Percentiles rank a stretch among this genome's conserved stretches.
Conservation (phyloP, 2,797 vertebrate genomes). For the Anguilla anguilla region DNA sequence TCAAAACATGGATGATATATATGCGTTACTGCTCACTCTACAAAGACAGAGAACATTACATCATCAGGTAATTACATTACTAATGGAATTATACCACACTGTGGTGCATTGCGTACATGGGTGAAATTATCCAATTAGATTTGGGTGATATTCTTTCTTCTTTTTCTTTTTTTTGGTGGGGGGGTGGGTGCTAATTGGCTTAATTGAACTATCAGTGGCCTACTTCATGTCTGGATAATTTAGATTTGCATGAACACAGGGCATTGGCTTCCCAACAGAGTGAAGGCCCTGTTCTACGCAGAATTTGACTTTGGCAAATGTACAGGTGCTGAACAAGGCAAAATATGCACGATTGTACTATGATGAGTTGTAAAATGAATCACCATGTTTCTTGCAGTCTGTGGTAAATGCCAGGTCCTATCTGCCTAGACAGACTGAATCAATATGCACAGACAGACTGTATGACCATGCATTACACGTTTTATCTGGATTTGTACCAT, state of each 20-base stretch:
- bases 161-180: background rate
- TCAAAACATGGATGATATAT: background rate
- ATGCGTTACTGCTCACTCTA: background rate
- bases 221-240: background rate
- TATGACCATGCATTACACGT: no score
- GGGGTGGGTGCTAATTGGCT: background rate
- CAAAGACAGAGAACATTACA: background rate
- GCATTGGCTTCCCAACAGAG: background rate
- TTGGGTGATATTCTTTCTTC: background rate
- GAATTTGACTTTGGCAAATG: background rate
- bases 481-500: no score
- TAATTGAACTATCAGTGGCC: background rate
- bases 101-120: background rate
- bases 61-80: background rate
- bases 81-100: background rate
- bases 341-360: background rate
- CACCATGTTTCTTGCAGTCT: background rate
- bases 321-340: background rate
- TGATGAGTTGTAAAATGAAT: background rate
- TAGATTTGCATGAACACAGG: background rate
- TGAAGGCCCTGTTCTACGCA: background rate
- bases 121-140: background rate
- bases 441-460: no score
- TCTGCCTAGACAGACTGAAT: background rate
- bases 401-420: background rate